These are phyloP conservation scores for Phoebastria nigripes DNA, from an alignment of 2,797 vertebrate species.

Conservation along the genomic window DNA sequence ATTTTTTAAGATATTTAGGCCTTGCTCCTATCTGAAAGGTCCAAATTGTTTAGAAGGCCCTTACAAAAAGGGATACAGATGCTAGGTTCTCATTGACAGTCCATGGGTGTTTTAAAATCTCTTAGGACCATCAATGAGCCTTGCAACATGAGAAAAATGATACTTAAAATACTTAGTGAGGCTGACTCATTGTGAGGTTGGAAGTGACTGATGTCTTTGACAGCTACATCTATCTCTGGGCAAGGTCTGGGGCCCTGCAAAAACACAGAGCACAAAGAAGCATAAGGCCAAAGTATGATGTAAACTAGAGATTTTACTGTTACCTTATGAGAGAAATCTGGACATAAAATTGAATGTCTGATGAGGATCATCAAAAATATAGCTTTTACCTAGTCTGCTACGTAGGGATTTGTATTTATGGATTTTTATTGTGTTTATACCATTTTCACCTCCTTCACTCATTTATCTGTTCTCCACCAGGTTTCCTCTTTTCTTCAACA, in stretches of 20 bases:
- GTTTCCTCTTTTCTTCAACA: background rate
- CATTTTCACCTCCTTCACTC: background rate
- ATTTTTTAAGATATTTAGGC: background rate
- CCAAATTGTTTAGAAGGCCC: background rate
- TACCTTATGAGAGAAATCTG: background rate
- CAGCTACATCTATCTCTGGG: background rate
- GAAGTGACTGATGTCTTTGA: background rate
- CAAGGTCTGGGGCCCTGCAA: background rate
- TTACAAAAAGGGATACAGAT: background rate
- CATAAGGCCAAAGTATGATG: background rate
- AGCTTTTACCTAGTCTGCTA: background rate
- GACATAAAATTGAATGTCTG: background rate
- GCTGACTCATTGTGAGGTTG: background rate
- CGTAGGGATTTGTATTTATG: background rate
- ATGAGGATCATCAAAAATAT: background rate
- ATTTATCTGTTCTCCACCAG: background rate
- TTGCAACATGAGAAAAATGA: background rate
- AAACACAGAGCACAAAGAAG: background rate
- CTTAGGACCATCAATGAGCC: background rate
- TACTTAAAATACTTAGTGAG: background rate
- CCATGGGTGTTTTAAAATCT: background rate
- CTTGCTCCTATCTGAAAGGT: background rate
- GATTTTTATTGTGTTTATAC: background rate
- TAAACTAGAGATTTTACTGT: background rate
- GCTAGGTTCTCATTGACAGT: background rate